A percentile compares a stretch with the other conserved stretches of the same genome.
Evolutionary conservation across 2,113 vertebrate genomes (phyloP).

Genomic region (Stigmatopora argus): DNA sequence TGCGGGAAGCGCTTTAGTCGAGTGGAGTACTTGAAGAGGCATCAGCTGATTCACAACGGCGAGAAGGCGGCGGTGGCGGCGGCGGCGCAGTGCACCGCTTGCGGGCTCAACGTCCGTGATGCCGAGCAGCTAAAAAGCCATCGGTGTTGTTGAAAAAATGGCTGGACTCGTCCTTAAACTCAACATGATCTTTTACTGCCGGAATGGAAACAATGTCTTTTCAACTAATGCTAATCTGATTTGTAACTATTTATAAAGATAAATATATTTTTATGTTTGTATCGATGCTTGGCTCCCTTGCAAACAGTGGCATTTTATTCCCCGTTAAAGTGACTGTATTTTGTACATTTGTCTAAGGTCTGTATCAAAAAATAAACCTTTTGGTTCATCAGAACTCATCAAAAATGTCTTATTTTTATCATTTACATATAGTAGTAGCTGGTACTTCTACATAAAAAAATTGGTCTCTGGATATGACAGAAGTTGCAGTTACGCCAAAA

Average conservation of each 20-base stretch:
- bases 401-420: constrained; percentile 1
- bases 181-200: background rate
- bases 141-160: constrained; percentile 62
- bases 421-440: background rate
- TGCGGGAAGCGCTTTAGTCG: constrained; percentile 83
- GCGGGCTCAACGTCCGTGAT: constrained; percentile 71
- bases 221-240: constrained; percentile 22
- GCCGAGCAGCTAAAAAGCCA: constrained; percentile 72
- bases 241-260: constrained; percentile 53
- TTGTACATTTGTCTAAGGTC: constrained; percentile 58
- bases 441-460: no score
- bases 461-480: no score
- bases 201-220: constrained; percentile 13
- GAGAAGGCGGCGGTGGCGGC: constrained; percentile 57
- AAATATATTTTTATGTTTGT: constrained; percentile 42
- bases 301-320: constrained; percentile 1
- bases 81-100: constrained; percentile 67
- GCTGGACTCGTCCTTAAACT: background rate
- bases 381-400: constrained; percentile 11
- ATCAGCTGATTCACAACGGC: constrained; percentile 69
- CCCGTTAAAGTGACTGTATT: constrained; percentile 23
- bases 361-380: constrained; percentile 48
- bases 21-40: constrained; percentile 78
- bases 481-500: no score
- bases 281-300: constrained; percentile 33